phyloP scores from a whole-genome alignment of 2,113 vertebrate genomes.

The Menidia beryllina region DNA sequence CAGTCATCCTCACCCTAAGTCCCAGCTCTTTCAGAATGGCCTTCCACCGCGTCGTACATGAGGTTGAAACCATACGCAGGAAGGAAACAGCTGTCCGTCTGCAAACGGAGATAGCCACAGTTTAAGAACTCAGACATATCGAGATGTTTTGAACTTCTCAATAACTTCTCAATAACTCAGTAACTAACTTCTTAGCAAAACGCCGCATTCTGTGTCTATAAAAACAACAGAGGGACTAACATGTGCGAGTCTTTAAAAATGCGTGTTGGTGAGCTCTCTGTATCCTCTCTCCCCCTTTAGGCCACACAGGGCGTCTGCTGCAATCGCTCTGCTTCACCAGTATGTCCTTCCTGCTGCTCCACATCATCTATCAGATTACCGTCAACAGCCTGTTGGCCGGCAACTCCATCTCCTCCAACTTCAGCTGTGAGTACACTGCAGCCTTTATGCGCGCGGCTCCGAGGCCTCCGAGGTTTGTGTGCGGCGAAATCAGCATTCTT shows the following conservation, averaged over 20 bases:
- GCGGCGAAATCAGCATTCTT: conserved; percentile 13
- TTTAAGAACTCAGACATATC: not conserved
- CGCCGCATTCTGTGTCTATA: not conserved
- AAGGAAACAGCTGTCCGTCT: conserved; percentile 32
- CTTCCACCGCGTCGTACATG: conserved; percentile 19
- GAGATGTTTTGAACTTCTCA: not conserved
- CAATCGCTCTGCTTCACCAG: conserved; percentile 96
- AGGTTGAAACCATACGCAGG: conserved; percentile 7
- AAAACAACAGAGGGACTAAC: conserved; percentile 18
- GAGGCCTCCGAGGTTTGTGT: conserved; percentile 2
- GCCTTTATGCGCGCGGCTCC: conserved; percentile 8
- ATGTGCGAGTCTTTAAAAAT: conserved; percentile 50
- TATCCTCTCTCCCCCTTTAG: conserved; percentile 71
- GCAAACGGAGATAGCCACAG: not conserved
- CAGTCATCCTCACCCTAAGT: conserved; percentile 19
- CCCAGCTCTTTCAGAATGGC: conserved; percentile 21
- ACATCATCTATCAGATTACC: conserved; percentile 97
- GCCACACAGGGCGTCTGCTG: conserved; percentile 94
- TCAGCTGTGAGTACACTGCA: conserved; percentile 91
- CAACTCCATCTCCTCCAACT: conserved; percentile 83
- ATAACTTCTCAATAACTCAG: no score
- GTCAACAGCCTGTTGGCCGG: conserved; percentile 92
- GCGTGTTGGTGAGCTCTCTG: conserved; percentile 56
- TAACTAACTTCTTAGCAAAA: no score
- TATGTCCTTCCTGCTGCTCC: conserved; percentile 93